These are phyloP conservation scores for Andrena bicolor DNA, from an alignment of 2,888 invertebrate genomes.

Conservation along the genomic window DNA sequence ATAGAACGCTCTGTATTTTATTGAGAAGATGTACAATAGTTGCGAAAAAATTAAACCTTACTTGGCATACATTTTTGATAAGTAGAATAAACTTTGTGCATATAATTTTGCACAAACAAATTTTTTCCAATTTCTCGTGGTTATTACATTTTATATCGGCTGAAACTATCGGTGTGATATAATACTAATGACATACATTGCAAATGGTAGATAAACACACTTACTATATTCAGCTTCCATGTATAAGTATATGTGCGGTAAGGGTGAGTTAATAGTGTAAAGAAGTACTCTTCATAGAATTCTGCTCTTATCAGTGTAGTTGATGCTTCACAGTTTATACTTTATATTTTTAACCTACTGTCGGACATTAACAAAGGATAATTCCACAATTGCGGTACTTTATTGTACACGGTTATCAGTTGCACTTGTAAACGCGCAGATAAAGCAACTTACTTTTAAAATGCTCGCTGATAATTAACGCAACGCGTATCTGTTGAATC, in stretches of 20 bases:
- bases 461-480: slow-evolving; percentile 44
- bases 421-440: slow-evolving; percentile 60
- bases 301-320: slow-evolving; percentile 19
- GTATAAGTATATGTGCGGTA: not conserved
- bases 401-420: slow-evolving; percentile 64
- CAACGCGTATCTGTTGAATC: slow-evolving; percentile 17
- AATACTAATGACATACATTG: not conserved
- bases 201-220: not conserved
- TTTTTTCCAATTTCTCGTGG: no score
- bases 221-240: not conserved
- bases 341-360: slow-evolving; percentile 20
- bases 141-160: no score
- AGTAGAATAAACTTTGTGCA: no score
- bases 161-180: not conserved
- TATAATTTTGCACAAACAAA: no score
- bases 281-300: not conserved
- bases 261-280: not conserved
- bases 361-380: slow-evolving; percentile 33
- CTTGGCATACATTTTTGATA: no score
- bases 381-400: slow-evolving; percentile 49
- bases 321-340: not conserved
- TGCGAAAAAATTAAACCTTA: no score
- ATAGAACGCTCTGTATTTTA: not conserved
- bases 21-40: no score
- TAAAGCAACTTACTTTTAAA: slow-evolving; percentile 45